phyloP scores from a whole-genome alignment of 2,113 vertebrate species.

The Erythrolamprus reginae region DNA sequence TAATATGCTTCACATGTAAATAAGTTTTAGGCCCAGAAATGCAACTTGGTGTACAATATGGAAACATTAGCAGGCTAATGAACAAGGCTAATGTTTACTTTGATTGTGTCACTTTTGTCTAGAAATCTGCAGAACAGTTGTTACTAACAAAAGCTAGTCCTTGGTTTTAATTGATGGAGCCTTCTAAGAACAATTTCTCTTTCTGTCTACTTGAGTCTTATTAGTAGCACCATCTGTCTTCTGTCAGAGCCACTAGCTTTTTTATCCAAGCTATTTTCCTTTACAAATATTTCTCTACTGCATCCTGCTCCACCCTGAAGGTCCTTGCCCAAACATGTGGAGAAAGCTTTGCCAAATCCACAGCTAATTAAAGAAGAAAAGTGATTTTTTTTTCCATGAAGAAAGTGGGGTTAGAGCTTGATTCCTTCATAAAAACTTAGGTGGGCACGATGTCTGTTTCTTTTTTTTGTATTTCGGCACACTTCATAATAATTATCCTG shows the following conservation, averaged over 20 bases:
- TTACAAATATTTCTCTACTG: slow-evolving; percentile 5
- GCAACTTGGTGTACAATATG: background rate
- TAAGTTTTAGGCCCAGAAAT: background rate
- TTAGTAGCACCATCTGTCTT: slow-evolving; percentile 6
- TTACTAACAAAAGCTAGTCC: background rate
- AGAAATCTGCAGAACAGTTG: background rate
- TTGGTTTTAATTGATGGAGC: background rate
- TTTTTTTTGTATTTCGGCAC: background rate
- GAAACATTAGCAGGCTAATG: background rate
- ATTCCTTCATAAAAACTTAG: background rate
- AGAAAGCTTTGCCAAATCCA: background rate
- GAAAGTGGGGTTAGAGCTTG: background rate
- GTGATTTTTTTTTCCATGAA: background rate
- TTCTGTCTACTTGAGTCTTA: background rate
- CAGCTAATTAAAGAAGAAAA: background rate
- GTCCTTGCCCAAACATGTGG: slow-evolving; percentile 3
- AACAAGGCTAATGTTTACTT: background rate
- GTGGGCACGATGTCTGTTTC: background rate
- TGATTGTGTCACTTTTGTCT: background rate
- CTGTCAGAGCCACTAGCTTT: background rate
- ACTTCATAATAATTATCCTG: background rate
- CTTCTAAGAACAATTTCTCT: background rate
- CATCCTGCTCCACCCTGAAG: background rate
- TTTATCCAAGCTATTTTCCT: background rate
- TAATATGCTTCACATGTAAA: background rate